Evolutionary conservation across 2,888 invertebrate genomes (phyloP).

Genomic region (Rhyacophila evoluta): DNA sequence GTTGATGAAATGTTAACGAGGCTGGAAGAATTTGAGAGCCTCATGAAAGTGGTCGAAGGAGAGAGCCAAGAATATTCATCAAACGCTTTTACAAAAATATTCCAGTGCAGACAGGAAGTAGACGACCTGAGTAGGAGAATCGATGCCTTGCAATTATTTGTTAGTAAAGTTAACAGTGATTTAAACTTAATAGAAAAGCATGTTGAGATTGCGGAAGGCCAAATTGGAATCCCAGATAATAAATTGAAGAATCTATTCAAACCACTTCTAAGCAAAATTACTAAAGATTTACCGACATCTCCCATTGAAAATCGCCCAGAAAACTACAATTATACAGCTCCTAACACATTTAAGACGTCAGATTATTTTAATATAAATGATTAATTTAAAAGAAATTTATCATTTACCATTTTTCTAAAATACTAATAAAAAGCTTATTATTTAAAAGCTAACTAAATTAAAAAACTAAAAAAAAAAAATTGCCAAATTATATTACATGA

Average conservation of each 20-base stretch:
- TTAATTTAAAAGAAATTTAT: not conserved
- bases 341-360: constrained; percentile 60
- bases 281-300: constrained; percentile 35
- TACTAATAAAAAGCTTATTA: no score
- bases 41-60: constrained; percentile 70
- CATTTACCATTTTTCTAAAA: no score
- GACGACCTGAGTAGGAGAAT: constrained; percentile 69
- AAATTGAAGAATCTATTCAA: constrained; percentile 72
- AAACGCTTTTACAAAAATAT: constrained; percentile 68
- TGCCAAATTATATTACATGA: no score
- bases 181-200: constrained; percentile 68
- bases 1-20: constrained; percentile 77
- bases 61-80: constrained; percentile 65
- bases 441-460: no score
- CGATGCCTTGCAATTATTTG: constrained; percentile 68
- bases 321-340: constrained; percentile 59
- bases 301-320: constrained; percentile 57
- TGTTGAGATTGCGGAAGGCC: constrained; percentile 72
- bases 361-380: constrained; percentile 58
- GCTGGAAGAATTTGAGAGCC: constrained; percentile 75
- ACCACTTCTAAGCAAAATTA: constrained; percentile 68
- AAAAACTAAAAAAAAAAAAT: no score
- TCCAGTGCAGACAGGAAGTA: constrained; percentile 68
- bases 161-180: constrained; percentile 70
- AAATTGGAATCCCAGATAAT: constrained; percentile 71